These are phyloP conservation scores for Chiroxiphia lanceolata DNA, from an alignment of 2,797 vertebrate genomes.

Conservation along the genomic window DNA sequence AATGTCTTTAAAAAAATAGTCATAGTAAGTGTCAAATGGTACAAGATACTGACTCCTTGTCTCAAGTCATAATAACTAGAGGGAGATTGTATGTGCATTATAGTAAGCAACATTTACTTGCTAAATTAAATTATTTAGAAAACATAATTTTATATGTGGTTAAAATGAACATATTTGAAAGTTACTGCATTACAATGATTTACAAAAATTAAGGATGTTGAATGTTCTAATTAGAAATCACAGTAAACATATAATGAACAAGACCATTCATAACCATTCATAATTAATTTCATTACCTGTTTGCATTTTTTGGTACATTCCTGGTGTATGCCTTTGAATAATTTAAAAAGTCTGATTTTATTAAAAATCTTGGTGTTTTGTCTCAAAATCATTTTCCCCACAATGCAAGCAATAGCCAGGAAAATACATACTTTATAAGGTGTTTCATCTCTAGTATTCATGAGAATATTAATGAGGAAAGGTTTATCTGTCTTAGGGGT, in stretches of 20 bases:
- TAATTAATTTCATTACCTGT: not conserved
- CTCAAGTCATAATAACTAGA: not conserved
- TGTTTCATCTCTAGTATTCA: not conserved
- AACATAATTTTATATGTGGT: not conserved
- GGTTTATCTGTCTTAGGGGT: accelerated
- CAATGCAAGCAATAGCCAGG: not conserved
- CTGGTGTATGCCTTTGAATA: not conserved
- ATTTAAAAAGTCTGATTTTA: not conserved
- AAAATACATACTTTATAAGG: not conserved
- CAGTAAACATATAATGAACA: not conserved
- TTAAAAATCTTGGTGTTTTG: not conserved
- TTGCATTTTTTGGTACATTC: not conserved
- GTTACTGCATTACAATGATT: not conserved
- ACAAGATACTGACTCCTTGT: not conserved
- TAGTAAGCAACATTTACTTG: not conserved
- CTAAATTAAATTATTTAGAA: not conserved
- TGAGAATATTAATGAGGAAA: not conserved
- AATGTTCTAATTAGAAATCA: not conserved
- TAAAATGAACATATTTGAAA: not conserved
- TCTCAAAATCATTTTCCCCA: not conserved
- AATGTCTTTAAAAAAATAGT: not conserved
- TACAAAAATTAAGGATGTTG: not conserved
- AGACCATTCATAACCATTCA: not conserved
- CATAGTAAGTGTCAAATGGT: not conserved
- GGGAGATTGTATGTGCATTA: not conserved